Base-by-base conservation (phyloP, 2,888 invertebrate genomes). In the Sisyra terminalis region DNA sequence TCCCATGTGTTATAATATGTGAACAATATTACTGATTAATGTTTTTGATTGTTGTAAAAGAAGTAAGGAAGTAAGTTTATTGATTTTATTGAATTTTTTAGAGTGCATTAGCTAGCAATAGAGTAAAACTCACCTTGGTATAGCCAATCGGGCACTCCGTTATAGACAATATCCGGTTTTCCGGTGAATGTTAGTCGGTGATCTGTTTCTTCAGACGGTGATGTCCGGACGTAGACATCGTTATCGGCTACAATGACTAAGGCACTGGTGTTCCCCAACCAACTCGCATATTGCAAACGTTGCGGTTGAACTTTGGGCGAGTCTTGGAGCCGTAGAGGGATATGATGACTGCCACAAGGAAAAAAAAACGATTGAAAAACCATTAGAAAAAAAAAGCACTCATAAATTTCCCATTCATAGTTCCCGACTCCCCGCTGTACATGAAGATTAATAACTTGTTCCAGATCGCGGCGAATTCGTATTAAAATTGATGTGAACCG, bases 101-200 rank as follows among this genome's bases (percentile, higher is more conserved):
- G n/a, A n/a, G n/a, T n/a, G n/a, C n/a, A n/a, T n/a, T n/a, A n/a
- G n/a, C n/a, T n/a, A n/a, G n/a, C n/a, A n/a, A n/a, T n/a, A n/a
- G 7, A 24, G 24, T 24, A 24, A 24, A 24, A 46, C 50, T 52
- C 60, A 87, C 89, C 89, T 76, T 94, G 94, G 66, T 96, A 96
- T 18, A 96, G 66, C 93, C 94, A 96, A 61, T 96, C 94, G 13
- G 93, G 85, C 29, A 94, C 76, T 43, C 93, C 94, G 61, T 94
- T 93, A 67, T 86, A 92, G 44, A 93, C 69, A 44, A 78, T 65
- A 44, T 83, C 84, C n/a, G 83, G 78, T 50, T 72, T 64, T 29
- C 86, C 86, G 40, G 81, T 80, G 56, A 72, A 72, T 40, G 87
- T 88, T 56, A 87, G 70, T 39, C 78, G 71, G 44, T 73, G 65